Evolutionary conservation across 2,113 vertebrate species (phyloP).

Genomic region (Cyanoderma ruficeps): DNA sequence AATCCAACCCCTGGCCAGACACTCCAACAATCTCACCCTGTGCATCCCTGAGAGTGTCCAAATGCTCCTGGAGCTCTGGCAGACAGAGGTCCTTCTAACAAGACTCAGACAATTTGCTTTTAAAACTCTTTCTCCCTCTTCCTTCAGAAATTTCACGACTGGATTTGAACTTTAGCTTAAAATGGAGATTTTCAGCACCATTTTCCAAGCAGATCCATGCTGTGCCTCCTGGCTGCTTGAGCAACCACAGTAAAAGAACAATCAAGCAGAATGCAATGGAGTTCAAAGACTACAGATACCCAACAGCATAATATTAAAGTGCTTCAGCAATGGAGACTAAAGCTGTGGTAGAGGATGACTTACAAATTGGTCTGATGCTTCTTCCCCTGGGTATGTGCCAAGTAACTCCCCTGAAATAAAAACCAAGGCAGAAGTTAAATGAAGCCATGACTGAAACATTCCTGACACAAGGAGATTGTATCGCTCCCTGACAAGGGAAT

Average conservation of each 20-base stretch:
- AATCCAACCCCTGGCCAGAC: background rate
- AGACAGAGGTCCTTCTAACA: background rate
- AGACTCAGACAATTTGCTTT: background rate
- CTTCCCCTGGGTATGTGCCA: constrained; percentile 97
- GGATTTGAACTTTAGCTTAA: background rate
- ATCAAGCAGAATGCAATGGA: accelerated
- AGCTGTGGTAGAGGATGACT: constrained; percentile 36
- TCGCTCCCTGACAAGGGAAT: background rate
- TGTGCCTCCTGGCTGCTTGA: background rate
- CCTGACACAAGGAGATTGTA: background rate
- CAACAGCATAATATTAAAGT: background rate
- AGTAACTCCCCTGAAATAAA: constrained; percentile 88
- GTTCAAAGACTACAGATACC: background rate
- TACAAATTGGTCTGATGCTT: constrained; percentile 99
- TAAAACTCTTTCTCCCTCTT: background rate
- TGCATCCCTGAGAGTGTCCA: background rate
- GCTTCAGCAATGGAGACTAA: background rate
- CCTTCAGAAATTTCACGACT: background rate
- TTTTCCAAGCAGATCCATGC: background rate
- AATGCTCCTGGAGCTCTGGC: background rate
- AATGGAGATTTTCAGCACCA: background rate
- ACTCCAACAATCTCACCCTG: background rate
- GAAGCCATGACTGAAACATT: background rate
- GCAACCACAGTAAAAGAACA: background rate
- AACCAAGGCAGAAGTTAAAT: background rate